Evolutionary conservation across 2,797 vertebrate species (phyloP).

Genomic region (Chaunax sp.): DNA sequence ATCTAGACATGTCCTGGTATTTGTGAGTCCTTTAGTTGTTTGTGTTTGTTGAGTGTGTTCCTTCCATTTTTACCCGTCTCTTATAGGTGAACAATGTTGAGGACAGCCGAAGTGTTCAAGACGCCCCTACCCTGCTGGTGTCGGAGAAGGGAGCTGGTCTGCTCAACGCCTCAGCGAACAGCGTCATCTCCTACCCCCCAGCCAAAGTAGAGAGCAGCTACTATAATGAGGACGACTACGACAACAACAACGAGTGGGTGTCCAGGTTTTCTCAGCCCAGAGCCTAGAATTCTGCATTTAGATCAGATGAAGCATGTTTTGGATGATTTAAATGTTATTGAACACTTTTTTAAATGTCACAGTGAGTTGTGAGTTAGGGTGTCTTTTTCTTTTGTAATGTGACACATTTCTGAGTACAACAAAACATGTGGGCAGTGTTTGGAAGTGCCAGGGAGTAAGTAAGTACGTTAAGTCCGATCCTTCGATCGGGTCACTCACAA

Average conservation of each 20-base stretch:
- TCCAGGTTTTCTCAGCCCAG: not conserved
- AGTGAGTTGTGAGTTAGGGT: not conserved
- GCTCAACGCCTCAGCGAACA: conserved; percentile 78
- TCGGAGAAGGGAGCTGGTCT: conserved; percentile 87
- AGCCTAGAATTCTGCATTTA: not conserved
- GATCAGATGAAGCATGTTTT: not conserved
- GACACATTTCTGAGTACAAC: too few relatives aligned
- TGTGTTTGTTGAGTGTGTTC: conserved; percentile 59
- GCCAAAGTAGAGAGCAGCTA: conserved; percentile 73
- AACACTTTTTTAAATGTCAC: not conserved
- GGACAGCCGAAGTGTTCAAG: conserved; percentile 82
- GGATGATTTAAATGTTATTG: not conserved
- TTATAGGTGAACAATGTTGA: conserved; percentile 90
- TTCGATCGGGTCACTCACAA: too few relatives aligned
- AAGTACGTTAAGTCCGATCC: too few relatives aligned
- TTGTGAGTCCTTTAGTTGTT: conserved; percentile 41
- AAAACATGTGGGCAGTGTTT: too few relatives aligned
- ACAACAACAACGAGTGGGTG: conserved; percentile 75
- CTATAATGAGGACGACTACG: conserved; percentile 63
- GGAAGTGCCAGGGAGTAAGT: too few relatives aligned
- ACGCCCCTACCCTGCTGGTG: conserved; percentile 87
- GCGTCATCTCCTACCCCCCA: conserved; percentile 79
- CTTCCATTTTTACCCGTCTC: conserved; percentile 56
- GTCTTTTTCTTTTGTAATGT: not conserved
- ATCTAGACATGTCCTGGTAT: not conserved